Base-by-base conservation (phyloP, 2,888 invertebrate species). In the Diadromus collaris region DNA sequence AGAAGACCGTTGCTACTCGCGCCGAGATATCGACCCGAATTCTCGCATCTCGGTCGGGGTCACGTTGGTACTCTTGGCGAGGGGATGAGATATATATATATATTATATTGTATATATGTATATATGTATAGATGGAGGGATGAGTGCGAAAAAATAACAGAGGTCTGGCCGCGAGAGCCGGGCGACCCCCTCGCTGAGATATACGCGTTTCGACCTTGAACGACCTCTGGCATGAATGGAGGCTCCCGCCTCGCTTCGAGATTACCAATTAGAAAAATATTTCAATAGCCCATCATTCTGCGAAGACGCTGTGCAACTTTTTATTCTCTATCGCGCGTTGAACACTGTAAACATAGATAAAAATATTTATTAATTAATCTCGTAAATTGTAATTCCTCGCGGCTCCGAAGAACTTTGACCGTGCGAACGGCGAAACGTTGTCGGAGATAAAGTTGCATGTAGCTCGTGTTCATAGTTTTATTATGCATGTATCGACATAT, bases 151-250 rank as follows among this genome's bases (percentile, higher is more conserved):
- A 41, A 27, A 27, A 29, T 19, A 48, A 46, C 34, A 27, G 32
- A 19, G 51, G 48, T 73, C 48, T 46, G 27, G 61, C 63, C 60
- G 63, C 63, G 54, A 64, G 48, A 32, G 38, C 38, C 29, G 48
- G 56, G 51, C 54, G 54, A 27, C 44, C 67, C 54, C 38, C n/a
- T 46, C 67, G 61, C 34, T 27, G 44, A 9, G 16, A 63, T 48
- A 63, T 64, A 51, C 48, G 65, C 61, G 68, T 58, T 81, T 78
- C 83, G 83, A 87, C 87, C 86, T 88, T 88, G 84, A 60, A 32
- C 77, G 85, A 86, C 87, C 87, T 81, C 79, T 77, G 79, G n/a
- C 51, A 24, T 21, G 6, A 56, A 69, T 51, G 48, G 21, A 10
- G 63, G 67, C 67, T 16, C 67, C 69, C 54, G 48, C 61, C 27